Percentiles rank a stretch among this genome's conserved stretches.
Evolutionary conservation across 2,113 vertebrate species (phyloP).

Genomic region (Podarcis muralis): DNA sequence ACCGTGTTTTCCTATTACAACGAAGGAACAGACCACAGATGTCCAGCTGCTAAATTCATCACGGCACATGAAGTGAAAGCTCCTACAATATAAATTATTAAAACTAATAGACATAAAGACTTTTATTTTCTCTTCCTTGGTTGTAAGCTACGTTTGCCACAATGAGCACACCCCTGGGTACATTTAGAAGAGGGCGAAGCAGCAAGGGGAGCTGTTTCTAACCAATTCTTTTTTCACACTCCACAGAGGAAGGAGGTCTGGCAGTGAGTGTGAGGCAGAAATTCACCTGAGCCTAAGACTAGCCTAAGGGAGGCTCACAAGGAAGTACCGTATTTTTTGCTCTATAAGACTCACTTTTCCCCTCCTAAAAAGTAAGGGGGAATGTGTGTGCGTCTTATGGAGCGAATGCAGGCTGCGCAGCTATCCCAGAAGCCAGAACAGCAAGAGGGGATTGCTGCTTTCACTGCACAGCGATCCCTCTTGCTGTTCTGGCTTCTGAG

Average conservation of each 20-base stretch:
- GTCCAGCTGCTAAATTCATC: constrained; percentile 54
- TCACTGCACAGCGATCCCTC: too few species aligned
- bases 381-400: too few species aligned
- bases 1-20: constrained; percentile 56
- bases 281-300: neutral
- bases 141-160: constrained; percentile 31
- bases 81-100: constrained; percentile 59
- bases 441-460: too few species aligned
- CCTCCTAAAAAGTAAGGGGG: too few species aligned
- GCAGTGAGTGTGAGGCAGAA: too few species aligned
- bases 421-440: too few species aligned
- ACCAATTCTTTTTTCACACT: neutral
- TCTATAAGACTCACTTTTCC: too few species aligned
- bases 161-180: neutral
- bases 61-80: constrained; percentile 44
- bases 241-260: too few species aligned
- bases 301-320: neutral
- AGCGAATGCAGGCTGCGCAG: too few species aligned
- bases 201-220: neutral
- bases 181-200: neutral
- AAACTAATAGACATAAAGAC: constrained; percentile 49
- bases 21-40: constrained; percentile 59
- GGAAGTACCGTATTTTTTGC: too few species aligned
- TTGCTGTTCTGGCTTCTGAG: too few species aligned
- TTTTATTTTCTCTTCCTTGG: constrained; percentile 49